A percentile compares a stretch with the other conserved stretches of the same genome.
phyloP scores from a whole-genome alignment of 2,113 vertebrate genomes.

The Pachyramphus minor region DNA sequence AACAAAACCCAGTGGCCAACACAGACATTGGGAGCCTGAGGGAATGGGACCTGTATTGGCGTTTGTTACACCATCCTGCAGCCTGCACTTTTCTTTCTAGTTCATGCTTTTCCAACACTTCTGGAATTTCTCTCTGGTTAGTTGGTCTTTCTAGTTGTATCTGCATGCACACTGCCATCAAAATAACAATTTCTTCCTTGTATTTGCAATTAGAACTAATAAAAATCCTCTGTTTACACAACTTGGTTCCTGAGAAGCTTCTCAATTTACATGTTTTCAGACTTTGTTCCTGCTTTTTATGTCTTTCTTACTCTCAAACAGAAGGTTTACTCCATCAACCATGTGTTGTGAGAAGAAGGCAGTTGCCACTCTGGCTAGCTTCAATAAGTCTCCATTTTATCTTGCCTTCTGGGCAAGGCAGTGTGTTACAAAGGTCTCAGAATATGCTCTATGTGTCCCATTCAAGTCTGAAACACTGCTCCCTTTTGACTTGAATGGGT shows the following conservation, averaged over 20 bases:
- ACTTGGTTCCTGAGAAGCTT: not conserved
- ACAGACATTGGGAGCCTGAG: not conserved
- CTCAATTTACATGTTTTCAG: not conserved
- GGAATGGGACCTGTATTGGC: not conserved
- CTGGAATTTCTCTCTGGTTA: not conserved
- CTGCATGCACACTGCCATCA: not conserved
- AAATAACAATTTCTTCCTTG: not conserved
- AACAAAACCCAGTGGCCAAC: not conserved
- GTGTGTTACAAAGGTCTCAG: not conserved
- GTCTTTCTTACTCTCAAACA: not conserved
- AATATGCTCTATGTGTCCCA: not conserved
- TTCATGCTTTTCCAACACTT: not conserved
- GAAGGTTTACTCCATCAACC: not conserved
- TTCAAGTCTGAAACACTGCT: not conserved
- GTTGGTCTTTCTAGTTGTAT: not conserved
- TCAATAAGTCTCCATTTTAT: not conserved
- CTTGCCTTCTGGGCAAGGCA: not conserved
- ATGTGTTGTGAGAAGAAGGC: not conserved
- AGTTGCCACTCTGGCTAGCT: not conserved
- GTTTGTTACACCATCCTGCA: not conserved
- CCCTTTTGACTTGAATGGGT: not conserved
- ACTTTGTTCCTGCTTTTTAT: not conserved
- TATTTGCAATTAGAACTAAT: not conserved
- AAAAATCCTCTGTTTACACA: not conserved
- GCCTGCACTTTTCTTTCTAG: not conserved